Conservation (phyloP, 1,140 invertebrate genomes). For the Neodiprion pinetum region DNA sequence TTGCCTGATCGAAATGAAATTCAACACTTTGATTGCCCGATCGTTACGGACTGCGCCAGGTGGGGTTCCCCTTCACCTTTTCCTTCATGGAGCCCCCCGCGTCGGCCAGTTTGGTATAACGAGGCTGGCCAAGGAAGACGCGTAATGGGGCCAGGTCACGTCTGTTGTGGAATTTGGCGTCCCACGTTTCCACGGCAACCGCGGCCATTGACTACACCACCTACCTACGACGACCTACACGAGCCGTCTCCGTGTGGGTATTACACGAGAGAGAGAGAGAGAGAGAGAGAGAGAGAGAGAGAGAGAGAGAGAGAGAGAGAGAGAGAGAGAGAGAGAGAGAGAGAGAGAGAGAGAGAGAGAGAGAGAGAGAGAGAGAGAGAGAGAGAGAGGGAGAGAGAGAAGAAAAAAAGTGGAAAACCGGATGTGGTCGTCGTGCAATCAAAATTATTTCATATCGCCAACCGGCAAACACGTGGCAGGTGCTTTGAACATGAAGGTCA, state of each 20-base stretch:
- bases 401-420: too few relatives aligned
- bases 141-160: not conserved
- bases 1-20: not conserved
- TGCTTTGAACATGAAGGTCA: too few relatives aligned
- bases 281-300: too few relatives aligned
- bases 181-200: constrained; percentile 6
- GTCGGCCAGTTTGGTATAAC: not conserved
- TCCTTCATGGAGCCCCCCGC: not conserved
- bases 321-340: too few relatives aligned
- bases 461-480: too few relatives aligned
- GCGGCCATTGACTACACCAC: not conserved
- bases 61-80: not conserved
- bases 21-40: constrained; percentile 1
- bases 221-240: not conserved
- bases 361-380: too few relatives aligned
- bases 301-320: too few relatives aligned
- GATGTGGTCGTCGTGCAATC: too few relatives aligned
- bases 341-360: too few relatives aligned
- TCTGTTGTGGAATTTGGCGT: constrained; percentile 7
- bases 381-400: too few relatives aligned
- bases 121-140: constrained; percentile 3
- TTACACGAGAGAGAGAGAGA: too few relatives aligned
- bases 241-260: not conserved
- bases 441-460: too few relatives aligned
- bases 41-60: not conserved